phyloP scores from a whole-genome alignment of 2,113 vertebrate species.

The Numenius arquata region DNA sequence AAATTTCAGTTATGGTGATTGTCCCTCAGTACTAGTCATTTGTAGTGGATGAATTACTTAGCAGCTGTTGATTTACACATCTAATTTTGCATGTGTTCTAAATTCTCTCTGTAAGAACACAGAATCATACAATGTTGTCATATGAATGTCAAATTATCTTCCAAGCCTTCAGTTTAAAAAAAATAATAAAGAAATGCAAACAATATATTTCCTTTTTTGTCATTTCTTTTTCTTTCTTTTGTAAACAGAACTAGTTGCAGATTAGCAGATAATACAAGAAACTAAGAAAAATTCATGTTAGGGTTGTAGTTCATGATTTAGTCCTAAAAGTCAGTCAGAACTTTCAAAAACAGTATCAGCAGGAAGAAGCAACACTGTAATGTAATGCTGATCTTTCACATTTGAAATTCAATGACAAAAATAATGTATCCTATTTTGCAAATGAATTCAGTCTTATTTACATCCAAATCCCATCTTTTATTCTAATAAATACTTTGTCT shows the following conservation, averaged over 20 bases:
- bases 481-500: neutral
- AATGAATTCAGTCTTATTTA: neutral
- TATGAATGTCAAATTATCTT: neutral
- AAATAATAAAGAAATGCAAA: neutral
- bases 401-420: neutral
- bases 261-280: neutral
- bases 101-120: neutral
- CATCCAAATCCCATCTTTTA: neutral
- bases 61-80: neutral
- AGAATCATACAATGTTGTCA: neutral
- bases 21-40: neutral
- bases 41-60: neutral
- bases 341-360: neutral
- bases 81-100: neutral
- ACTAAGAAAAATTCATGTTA: neutral
- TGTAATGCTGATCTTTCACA: neutral
- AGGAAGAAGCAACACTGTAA: neutral
- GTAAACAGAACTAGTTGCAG: neutral
- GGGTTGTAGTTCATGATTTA: neutral
- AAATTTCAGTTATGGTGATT: neutral
- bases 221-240: neutral
- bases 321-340: neutral
- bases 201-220: neutral
- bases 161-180: neutral
- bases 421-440: neutral